Conservation (phyloP, 2,113 vertebrate species). For the Nansenia antarctica region DNA sequence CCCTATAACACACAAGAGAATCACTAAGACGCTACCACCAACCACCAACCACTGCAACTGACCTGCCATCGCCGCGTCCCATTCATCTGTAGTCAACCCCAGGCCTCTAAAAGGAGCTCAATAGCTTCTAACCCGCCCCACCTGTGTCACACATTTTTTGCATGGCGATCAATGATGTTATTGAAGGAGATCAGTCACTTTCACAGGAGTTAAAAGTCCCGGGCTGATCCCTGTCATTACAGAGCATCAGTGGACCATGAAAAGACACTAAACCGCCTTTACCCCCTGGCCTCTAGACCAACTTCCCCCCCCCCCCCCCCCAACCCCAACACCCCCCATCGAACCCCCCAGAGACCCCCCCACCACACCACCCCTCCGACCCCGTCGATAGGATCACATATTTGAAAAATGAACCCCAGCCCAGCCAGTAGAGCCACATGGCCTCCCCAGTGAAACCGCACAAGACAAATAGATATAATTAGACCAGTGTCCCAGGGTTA, state of each 20-base stretch:
- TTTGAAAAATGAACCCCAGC: slow-evolving; percentile 75
- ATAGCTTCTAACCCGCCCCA: too few species aligned
- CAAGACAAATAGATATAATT: slow-evolving; percentile 82
- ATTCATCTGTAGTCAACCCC: too few species aligned
- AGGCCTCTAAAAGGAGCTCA: too few species aligned
- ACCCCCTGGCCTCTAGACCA: slow-evolving; percentile 43
- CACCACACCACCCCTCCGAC: slow-evolving; percentile 47
- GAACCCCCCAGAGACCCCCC: slow-evolving; percentile 24
- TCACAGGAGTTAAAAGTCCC: neutral
- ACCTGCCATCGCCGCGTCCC: too few species aligned
- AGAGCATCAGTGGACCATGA: slow-evolving; percentile 27
- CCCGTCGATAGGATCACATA: slow-evolving; percentile 67
- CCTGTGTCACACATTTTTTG: neutral
- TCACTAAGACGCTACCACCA: too few species aligned
- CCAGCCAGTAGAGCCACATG: slow-evolving; percentile 63
- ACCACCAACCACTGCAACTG: too few species aligned
- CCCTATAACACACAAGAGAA: too few species aligned
- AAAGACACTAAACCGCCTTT: slow-evolving; percentile 44
- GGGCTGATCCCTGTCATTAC: neutral
- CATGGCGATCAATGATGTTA: neutral
- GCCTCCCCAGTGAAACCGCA: slow-evolving; percentile 71
- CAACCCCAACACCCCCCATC: slow-evolving; percentile 48
- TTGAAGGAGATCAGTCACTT: neutral
- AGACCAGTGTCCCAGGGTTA: slow-evolving; percentile 78
- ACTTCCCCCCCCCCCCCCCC: slow-evolving; percentile 32